Evolutionary conservation across 2,797 vertebrate species (phyloP), one percentile per base, ranked within the genome.

Genomic region (Anabas testudineus): DNA sequence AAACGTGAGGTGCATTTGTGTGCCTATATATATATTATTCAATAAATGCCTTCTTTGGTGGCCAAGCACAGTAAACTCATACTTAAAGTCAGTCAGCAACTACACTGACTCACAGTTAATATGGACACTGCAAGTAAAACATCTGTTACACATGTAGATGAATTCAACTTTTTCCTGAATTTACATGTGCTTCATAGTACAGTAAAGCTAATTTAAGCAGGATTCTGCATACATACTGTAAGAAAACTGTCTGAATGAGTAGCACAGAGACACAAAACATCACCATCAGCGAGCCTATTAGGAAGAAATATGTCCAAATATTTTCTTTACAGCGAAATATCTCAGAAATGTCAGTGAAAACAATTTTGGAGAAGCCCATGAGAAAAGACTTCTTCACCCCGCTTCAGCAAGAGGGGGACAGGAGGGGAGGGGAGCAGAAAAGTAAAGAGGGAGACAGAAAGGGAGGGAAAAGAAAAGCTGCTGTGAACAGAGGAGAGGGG

Each of bases 301-400:
- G 84, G 70, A 54, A 75, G 71, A 86, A 86, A 87, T 85, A 87
- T 88, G 81, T 87, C 80, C 82, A 93, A 92, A 92, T 91, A 91
- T 93, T 93, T 87, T 91, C 82, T 87, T 90, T 88, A 71, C 75
- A 14, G 88, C 46, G 19, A 93, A 92, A 87, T 74, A 94, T 94
- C 86, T 92, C 81, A 94, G 87, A 91, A 93, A 94, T 94, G 94
- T 92, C 84, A 85, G 87, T 52, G 78, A 90, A 93, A 94, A 92
- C 87, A 90, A 88, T 84, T 88, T 85, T 78, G 88, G 80, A 81
- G 76, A 87, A 86, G 83, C 91, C 80, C 91, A 84, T 79, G 89
- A 88, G 93, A 93, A 87, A 80, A 82, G 74, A 88, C 82, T 89
- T 82, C 81, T 86, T 90, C 87, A 87, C 80, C 82, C 81, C 67